These are phyloP conservation scores for Columba janthina DNA, from an alignment of 2,113 vertebrate genomes.

Conservation along the genomic window DNA sequence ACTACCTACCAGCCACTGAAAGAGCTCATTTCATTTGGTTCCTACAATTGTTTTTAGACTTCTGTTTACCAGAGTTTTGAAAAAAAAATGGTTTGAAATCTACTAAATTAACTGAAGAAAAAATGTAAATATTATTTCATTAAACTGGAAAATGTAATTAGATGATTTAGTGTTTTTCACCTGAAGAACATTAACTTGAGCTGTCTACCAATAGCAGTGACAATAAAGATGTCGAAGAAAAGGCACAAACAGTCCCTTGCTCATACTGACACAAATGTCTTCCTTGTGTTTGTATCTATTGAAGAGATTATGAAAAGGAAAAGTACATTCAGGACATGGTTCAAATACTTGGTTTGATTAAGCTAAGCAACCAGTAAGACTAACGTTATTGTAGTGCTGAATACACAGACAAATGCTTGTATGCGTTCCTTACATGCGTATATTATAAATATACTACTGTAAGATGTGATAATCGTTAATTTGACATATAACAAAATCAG, in stretches of 20 bases:
- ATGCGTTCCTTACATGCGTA: background rate
- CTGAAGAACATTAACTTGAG: background rate
- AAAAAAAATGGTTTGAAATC: background rate
- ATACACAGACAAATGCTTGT: background rate
- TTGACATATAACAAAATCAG: background rate
- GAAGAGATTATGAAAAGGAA: background rate
- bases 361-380: background rate
- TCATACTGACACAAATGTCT: background rate
- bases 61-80: background rate
- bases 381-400: background rate
- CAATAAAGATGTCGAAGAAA: background rate
- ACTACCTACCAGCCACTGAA: background rate
- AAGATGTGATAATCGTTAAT: background rate
- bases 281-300: background rate
- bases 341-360: background rate
- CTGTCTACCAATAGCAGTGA: background rate
- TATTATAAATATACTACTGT: background rate
- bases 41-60: background rate
- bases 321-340: background rate
- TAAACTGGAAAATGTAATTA: background rate
- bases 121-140: background rate
- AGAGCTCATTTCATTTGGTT: background rate
- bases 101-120: background rate
- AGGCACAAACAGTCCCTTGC: background rate
- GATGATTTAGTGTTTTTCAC: background rate